Evolutionary conservation across 2,797 vertebrate genomes (phyloP).

Genomic region (Phrynocephalus forsythii): DNA sequence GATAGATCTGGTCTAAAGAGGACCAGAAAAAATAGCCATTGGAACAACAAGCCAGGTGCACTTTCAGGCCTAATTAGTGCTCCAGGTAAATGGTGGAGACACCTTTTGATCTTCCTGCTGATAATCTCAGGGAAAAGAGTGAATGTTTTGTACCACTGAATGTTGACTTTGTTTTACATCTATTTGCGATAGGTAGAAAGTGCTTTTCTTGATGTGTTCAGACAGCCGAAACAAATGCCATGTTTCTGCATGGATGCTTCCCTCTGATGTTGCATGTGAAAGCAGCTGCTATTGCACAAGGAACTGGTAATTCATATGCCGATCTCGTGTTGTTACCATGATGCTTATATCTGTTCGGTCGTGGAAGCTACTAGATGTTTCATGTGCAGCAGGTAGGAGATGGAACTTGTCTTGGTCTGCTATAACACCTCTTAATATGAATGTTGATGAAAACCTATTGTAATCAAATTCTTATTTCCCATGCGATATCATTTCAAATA

Average conservation of each 20-base stretch:
- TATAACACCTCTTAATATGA: not conserved
- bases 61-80: not conserved
- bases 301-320: not conserved
- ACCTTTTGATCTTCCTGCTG: not conserved
- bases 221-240: slow-evolving; percentile 11
- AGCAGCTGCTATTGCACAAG: not conserved
- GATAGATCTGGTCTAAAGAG: not conserved
- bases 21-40: no score
- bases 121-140: not conserved
- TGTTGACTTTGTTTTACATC: slow-evolving; percentile 17
- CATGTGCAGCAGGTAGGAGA: fast-evolving
- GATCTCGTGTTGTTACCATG: not conserved
- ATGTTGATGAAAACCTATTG: slow-evolving; percentile 8
- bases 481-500: not conserved
- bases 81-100: not conserved
- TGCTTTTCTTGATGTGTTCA: slow-evolving; percentile 12
- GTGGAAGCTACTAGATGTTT: not conserved
- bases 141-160: not conserved
- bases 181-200: not conserved
- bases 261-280: not conserved
- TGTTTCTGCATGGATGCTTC: not conserved
- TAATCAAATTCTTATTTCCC: slow-evolving; percentile 20
- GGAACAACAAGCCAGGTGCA: not conserved
- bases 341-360: not conserved
- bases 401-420: not conserved